Base-by-base conservation (phyloP, 1,140 invertebrate species). In the Drosophila littoralis region DNA sequence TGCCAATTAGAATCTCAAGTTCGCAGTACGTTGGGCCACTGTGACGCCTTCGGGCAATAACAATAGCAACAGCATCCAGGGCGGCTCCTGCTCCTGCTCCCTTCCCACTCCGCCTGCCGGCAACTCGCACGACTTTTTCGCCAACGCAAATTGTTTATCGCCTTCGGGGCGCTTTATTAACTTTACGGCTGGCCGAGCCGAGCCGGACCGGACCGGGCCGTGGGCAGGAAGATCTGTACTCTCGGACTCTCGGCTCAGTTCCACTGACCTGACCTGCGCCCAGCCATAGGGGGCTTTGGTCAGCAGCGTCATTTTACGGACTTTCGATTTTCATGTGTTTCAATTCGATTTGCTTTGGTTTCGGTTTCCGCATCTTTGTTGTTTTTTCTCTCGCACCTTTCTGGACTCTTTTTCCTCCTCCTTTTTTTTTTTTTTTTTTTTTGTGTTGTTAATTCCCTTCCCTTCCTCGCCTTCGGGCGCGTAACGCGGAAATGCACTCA, bases 1-100 rank as follows among this genome's bases (percentile, higher is more conserved):
- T 83, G 79, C 84, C 83, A 88, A 88, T 88, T 88, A 88, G 83
- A 88, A 88, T 88, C 88, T 86, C 79, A 88, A 88, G 83, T 88
- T 88, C 77, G 83, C 82, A 80, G 66, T 77, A 72, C 66, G 78
- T 72, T 80, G 78, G 58, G 57, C 51, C 32, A 52, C 38, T 10
- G 38, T 12, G 12, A 42, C 10, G 40, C 40, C 40, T 42, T 42
- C 40, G n/a, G 40, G n/a, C 40, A 42, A 28, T 28, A 28, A 28
- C 22, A 28, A 28, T 28, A 28, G 22, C 22, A 28, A 28, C 4
- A 28, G 22, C 22, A 28, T 28, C 38, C 10, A 12, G 5, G 5
- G 40, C 40, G 40, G 40, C 40, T 42, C 6, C 40, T 12, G 40
- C 40, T 40, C 1, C 38, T 12, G 38, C 12, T 40, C 10, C 36